Conservation (phyloP, 1,140 invertebrate genomes). For the Camponotus vicinus region DNA sequence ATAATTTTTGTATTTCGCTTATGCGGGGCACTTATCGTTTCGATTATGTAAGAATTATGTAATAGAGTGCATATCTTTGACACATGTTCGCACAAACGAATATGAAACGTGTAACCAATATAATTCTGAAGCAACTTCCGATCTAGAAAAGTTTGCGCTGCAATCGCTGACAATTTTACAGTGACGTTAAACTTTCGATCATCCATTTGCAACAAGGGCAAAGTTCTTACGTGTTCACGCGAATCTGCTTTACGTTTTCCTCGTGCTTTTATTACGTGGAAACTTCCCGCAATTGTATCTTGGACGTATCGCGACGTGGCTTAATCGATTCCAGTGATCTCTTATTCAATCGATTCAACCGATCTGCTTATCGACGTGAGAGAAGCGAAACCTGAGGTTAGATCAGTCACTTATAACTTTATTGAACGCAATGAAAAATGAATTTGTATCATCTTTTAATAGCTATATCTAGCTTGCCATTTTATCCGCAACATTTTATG, state of each 20-base stretch:
- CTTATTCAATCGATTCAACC: conserved; percentile 15
- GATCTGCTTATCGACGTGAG: background rate
- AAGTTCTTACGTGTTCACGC: background rate
- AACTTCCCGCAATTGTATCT: conserved; percentile 15
- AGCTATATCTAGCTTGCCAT: background rate
- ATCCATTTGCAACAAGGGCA: background rate
- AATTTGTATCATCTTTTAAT: background rate
- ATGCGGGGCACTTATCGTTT: background rate
- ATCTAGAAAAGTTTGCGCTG: background rate
- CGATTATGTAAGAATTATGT: background rate
- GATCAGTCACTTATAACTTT: background rate
- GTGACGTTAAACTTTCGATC: background rate
- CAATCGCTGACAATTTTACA: background rate
- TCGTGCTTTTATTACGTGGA: background rate
- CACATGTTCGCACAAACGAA: background rate
- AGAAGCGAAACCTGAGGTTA: background rate
- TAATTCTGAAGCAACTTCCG: background rate
- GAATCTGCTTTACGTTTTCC: conserved; percentile 6
- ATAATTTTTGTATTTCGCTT: background rate
- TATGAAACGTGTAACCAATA: background rate
- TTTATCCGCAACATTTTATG: background rate
- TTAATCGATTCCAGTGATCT: background rate
- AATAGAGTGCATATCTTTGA: background rate
- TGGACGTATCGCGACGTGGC: background rate
- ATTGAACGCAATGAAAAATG: background rate